Conservation (phyloP, 2,888 invertebrate genomes). For the Macaria liturata region DNA sequence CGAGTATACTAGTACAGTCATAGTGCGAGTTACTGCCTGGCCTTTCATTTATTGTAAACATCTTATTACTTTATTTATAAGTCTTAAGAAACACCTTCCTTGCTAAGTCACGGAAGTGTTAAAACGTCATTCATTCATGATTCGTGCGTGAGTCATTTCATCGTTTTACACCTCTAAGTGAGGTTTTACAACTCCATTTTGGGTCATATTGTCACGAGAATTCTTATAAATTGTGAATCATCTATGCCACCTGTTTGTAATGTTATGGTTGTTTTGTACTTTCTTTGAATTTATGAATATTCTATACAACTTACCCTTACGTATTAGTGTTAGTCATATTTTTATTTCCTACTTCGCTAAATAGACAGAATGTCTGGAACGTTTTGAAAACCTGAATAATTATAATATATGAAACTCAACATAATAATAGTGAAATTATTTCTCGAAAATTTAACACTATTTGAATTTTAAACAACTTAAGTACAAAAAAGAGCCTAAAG, state of each 20-base stretch:
- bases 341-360: no score
- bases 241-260: no score
- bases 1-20: no score
- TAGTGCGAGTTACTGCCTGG: no score
- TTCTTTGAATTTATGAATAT: no score
- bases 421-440: neutral
- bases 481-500: neutral
- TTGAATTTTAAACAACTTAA: neutral
- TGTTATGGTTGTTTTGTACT: no score
- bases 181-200: slow-evolving; percentile 1
- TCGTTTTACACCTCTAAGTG: neutral
- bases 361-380: no score
- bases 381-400: no score
- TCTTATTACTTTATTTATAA: neutral
- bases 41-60: no score
- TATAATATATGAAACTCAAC: neutral
- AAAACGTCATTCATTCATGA: slow-evolving; percentile 7
- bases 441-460: neutral
- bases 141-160: slow-evolving; percentile 13
- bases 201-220: slow-evolving; percentile 4
- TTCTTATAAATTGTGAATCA: slow-evolving; percentile 1
- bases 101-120: slow-evolving; percentile 1
- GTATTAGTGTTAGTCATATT: no score
- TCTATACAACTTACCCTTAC: no score
- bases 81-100: slow-evolving; percentile 9